Base-by-base conservation (phyloP, 2,113 vertebrate species). In the Piliocolobus tephrosceles region DNA sequence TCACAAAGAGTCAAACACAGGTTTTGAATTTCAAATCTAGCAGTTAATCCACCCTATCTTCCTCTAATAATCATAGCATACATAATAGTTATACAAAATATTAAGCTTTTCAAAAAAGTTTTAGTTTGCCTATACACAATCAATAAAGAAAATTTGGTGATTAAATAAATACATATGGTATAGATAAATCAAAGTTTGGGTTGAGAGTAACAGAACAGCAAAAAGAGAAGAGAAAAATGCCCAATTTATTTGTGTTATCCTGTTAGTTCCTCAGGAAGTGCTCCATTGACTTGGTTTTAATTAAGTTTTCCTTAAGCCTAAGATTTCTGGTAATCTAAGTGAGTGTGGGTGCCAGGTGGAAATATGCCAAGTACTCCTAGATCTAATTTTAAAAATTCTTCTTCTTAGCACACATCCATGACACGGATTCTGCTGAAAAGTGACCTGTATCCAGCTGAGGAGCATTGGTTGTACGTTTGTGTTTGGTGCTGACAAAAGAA, bases 371-470 rank as follows among this genome's bases (percentile, higher is more conserved):
- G 66, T 86, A 93, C 55, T 91, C 61, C 55, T 57, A 92, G 75
- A 94, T 95, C 82, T 96, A 89, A 97, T 93, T 98, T 97, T 96
- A 70, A 61, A 90, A 96, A 87, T 94, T 89, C 61, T 92, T 90
- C 90, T 93, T 94, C 85, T 80, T 18, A 89, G 78, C 35, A 83
- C 83, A 94, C 30, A 95, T 95, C 47, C 40, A 70, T 85, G 86
- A 86, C 86, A 88, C 32, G 81, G 50, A 78, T 52, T 90, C 72
- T 96, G 38, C 80, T 96, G 91, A 94, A 66, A 94, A 94, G 92
- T 93, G 78, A 58, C 68, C 85, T 66, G 14, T 45, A 76, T 75
- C 50, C 10, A 57, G 52, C 58, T 27, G 80, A 90, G 45, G 43
- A 73, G 17, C 38, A 43, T 5, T 40, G 57, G 22, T 47, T 79